Conservation (phyloP, 2,888 invertebrate genomes). For the Oxycera nigricornis region DNA sequence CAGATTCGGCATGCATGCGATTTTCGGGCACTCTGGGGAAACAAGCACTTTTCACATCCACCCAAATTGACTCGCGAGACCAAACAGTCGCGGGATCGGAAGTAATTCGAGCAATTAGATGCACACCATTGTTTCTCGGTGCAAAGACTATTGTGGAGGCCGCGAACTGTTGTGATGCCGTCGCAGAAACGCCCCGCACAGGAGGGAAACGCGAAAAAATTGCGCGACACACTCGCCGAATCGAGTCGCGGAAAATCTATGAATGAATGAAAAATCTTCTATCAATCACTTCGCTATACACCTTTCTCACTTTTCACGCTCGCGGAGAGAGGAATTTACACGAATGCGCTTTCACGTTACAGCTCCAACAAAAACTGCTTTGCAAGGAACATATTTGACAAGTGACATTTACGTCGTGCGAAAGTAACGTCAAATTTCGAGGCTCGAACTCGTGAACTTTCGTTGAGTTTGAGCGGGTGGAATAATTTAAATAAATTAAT, state of each 20-base stretch:
- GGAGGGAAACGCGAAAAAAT: not conserved
- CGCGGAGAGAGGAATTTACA: slow-evolving; percentile 19
- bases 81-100: not conserved
- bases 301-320: slow-evolving; percentile 27
- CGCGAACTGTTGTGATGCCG: not conserved
- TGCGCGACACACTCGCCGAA: slow-evolving; percentile 7
- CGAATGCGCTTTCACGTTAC: slow-evolving; percentile 21
- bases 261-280: slow-evolving; percentile 33
- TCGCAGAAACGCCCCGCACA: slow-evolving; percentile 14
- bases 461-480: not conserved
- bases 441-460: not conserved
- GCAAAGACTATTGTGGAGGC: not conserved
- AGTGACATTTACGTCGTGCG: slow-evolving; percentile 10
- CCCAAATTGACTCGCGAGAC: not conserved
- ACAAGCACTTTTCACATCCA: not conserved
- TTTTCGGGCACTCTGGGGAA: not conserved
- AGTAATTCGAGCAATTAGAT: slow-evolving; percentile 1
- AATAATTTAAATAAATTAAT: too few species aligned
- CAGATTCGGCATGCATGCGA: not conserved
- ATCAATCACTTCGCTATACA: not conserved
- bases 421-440: not conserved
- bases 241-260: slow-evolving; percentile 23
- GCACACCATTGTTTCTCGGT: not conserved
- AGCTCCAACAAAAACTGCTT: not conserved
- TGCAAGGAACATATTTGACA: not conserved